Percentiles rank a stretch among this genome's conserved stretches.
Conservation (phyloP, 92 coral and sea anemone species). For the Chrysogorgia sp. region DNA sequence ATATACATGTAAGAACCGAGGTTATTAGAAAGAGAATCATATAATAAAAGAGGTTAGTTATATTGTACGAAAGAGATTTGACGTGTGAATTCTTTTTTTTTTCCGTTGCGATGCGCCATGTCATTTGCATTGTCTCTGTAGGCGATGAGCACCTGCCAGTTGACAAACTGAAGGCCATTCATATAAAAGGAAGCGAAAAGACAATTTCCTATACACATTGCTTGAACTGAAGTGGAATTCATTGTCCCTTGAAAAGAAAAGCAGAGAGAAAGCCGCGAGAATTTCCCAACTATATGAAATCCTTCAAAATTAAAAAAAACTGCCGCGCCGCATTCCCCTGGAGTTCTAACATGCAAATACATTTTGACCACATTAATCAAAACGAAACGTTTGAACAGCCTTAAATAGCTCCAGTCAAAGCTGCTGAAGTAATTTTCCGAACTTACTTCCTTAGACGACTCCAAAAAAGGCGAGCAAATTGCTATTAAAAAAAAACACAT, state of each 20-base stretch:
- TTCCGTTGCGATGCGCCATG: not conserved
- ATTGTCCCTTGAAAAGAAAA: no score
- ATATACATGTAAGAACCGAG: no score
- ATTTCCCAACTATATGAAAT: no score
- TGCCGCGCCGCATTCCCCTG: not conserved
- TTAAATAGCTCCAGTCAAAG: no score
- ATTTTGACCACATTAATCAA: not conserved
- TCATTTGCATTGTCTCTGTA: not conserved
- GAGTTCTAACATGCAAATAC: no score
- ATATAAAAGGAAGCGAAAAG: not conserved
- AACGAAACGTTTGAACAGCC: no score
- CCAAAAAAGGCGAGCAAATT: not conserved
- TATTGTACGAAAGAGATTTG: not conserved
- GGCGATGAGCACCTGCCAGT: slow-evolving; percentile 3
- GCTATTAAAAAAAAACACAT: no score
- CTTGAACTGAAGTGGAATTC: no score
- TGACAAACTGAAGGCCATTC: not conserved
- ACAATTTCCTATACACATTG: no score
- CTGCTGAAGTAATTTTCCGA: not conserved
- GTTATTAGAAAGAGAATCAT: no score
- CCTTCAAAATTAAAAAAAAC: no score
- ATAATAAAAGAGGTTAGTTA: not conserved
- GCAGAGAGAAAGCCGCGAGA: no score
- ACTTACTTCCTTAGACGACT: not conserved
- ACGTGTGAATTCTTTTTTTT: not conserved